phyloP scores from a whole-genome alignment of 2,888 invertebrate genomes.

The Lasioglossum zephyrum region DNA sequence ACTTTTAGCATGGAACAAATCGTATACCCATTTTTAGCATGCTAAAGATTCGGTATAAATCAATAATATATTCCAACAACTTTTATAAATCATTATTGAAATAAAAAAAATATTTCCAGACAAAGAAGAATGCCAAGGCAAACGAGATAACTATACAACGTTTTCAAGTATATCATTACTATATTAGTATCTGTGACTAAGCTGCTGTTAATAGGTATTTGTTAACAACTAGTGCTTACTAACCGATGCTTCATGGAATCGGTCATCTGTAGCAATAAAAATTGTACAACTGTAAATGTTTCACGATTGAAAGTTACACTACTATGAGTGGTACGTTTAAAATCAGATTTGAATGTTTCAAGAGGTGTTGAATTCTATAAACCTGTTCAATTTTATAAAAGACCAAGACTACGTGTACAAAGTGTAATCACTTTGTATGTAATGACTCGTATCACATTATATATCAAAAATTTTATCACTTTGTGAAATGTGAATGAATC shows the following conservation, averaged over 20 bases:
- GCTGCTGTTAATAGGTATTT: background rate
- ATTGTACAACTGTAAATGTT: background rate
- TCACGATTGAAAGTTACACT: background rate
- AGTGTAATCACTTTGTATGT: background rate
- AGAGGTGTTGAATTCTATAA: background rate
- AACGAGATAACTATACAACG: too few species aligned
- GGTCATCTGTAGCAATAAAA: background rate
- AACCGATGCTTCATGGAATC: background rate
- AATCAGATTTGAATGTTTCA: background rate
- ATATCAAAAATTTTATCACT: background rate
- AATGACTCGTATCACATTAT: background rate
- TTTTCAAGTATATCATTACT: too few species aligned
- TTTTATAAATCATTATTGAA: background rate
- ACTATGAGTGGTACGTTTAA: background rate
- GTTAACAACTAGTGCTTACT: background rate
- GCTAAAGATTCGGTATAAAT: background rate
- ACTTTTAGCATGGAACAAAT: too few species aligned
- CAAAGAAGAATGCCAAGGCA: too few species aligned
- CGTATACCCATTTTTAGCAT: too few species aligned
- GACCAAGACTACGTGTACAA: background rate
- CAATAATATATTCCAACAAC: background rate
- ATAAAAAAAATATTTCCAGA: too few species aligned
- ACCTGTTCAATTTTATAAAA: background rate
- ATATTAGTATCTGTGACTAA: background rate
- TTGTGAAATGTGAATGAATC: background rate